These are phyloP conservation scores for Zaprionus nigranus DNA, from an alignment of 1,140 invertebrate genomes.

Conservation along the genomic window DNA sequence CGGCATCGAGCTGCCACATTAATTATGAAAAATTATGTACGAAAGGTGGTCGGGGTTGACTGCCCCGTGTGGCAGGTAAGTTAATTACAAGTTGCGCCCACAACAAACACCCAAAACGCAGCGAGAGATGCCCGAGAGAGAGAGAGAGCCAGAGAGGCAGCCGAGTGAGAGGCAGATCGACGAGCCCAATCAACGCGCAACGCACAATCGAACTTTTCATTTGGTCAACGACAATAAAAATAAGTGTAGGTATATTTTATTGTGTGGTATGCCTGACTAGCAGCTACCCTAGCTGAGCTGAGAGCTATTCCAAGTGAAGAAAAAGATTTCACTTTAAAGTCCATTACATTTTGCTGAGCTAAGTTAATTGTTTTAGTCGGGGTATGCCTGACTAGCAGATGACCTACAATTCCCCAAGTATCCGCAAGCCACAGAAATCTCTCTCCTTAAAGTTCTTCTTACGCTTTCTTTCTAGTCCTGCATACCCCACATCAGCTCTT, in stretches of 20 bases:
- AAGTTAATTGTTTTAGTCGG: too few species aligned
- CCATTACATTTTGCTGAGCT: too few species aligned
- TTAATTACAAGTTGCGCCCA: conserved; percentile 78
- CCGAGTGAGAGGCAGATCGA: conserved; percentile 21
- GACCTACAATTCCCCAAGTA: too few species aligned
- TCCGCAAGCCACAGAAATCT: too few species aligned
- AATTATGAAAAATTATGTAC: conserved; percentile 63
- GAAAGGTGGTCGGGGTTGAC: conserved; percentile 52
- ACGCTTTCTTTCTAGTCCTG: not conserved
- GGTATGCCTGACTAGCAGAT: too few species aligned
- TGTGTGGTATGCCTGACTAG: not conserved
- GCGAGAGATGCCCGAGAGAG: not conserved
- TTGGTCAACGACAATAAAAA: conserved; percentile 65
- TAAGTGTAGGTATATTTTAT: conserved; percentile 4
- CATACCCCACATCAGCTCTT: conserved; percentile 6
- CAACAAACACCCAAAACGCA: conserved; percentile 55
- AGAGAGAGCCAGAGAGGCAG: not conserved
- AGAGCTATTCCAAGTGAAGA: not conserved
- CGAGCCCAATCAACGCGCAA: conserved; percentile 69
- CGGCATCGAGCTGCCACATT: conserved; percentile 47
- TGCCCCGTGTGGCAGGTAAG: conserved; percentile 67
- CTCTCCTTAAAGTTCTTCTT: not conserved
- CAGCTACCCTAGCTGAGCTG: conserved; percentile 7
- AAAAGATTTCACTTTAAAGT: too few species aligned
- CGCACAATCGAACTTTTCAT: conserved; percentile 76